Percentiles rank a stretch among this genome's conserved stretches.
Evolutionary conservation across 2,113 vertebrate species (phyloP).

Genomic region (Spheniscus mendiculus): DNA sequence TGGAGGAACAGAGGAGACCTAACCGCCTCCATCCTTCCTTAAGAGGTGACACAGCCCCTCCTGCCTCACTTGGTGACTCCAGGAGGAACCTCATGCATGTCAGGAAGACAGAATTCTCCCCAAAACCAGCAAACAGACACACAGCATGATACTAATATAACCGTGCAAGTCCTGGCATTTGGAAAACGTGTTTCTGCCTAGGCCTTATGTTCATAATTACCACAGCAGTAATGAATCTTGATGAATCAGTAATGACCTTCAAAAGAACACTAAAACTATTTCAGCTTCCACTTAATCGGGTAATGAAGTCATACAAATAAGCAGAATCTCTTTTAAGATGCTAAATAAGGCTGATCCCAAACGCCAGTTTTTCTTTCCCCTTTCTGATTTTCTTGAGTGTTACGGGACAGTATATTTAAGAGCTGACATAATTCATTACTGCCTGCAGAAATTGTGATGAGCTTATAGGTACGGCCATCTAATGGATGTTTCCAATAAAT

Average conservation of each 20-base stretch:
- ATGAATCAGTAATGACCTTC: conserved; percentile 57
- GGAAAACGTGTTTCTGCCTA: neutral
- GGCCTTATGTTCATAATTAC: conserved; percentile 31
- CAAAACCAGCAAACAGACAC: neutral
- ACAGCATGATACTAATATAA: neutral
- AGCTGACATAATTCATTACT: neutral
- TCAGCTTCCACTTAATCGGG: neutral
- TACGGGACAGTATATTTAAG: neutral
- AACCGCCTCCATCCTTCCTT: neutral
- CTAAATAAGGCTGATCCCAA: neutral
- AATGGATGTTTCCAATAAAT: neutral
- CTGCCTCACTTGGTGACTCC: neutral
- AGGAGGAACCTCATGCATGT: accelerated
- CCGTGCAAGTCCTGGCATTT: neutral
- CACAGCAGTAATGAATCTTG: neutral
- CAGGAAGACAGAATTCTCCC: neutral
- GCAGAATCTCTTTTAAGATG: neutral
- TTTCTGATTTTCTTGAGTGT: neutral
- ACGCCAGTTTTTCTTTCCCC: accelerated
- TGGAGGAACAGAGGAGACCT: neutral
- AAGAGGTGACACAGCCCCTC: neutral
- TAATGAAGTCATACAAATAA: neutral
- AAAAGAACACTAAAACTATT: neutral
- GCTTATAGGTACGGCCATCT: neutral
- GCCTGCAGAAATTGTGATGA: neutral